Evolutionary conservation across 2,113 vertebrate genomes (phyloP), one percentile per base, ranked within the genome.

Genomic region (Siniperca knerii): DNA sequence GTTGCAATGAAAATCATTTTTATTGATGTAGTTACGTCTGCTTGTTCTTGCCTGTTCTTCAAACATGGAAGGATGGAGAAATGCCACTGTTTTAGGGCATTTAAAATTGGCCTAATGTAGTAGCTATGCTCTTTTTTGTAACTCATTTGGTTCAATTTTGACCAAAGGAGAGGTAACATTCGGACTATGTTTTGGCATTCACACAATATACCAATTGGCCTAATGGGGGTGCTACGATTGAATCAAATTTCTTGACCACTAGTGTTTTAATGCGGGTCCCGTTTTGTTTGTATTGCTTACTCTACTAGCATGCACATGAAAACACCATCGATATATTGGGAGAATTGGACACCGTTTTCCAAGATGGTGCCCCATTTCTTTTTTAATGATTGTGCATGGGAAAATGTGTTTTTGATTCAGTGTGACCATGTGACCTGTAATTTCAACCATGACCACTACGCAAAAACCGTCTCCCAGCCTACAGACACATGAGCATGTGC

Each of bases 1-100:
- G n/a, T 46, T 33, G 40, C 20, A 76, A 8, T 62, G 8, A 21
- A 66, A 60, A 52, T 20, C 5, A n/a, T 42, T 57, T 85, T 82
- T 55, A 71, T 44, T 13, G 18, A 18, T 55, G 18, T 23, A 4
- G 23, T 69, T 68, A 12, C 44, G 12, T 58, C 64, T 50, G 37
- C 40, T 48, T 21, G 9, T 76, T n/a, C 46, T 29, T 29, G 11
- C 68, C 50, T 73, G 8, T 20, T 79, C 46, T 42, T 18, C n/a
- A 29, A 35, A 65, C 25, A 11, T 40, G 15, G 8, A 42, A 20
- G 9, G 25, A 81, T 42, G 21, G 29, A 8, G 46, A n/a, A 23
- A 40, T 8, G 37, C n/a, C 42, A 42, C 35, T n/a, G 21, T 78
- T 68, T 77, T 52, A 57, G 35, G 33, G 11, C 78, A 69, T 73